Base-by-base conservation (phyloP, 1,140 invertebrate species). In the Drosophila arawakana region DNA sequence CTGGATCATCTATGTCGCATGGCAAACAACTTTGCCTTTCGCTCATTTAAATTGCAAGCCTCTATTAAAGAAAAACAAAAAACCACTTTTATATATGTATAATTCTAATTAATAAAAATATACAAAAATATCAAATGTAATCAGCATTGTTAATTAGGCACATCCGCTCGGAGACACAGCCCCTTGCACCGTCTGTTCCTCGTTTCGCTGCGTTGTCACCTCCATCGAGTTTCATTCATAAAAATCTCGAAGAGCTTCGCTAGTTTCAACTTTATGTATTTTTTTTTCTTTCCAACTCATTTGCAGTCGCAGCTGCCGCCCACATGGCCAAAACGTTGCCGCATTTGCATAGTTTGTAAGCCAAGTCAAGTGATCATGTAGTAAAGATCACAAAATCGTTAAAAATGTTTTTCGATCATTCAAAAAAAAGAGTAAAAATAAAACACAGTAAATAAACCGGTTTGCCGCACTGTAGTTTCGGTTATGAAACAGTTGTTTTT, bases 61-160 rank as follows among this genome's bases (percentile, higher is more conserved):
- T 58, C 44, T 63, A 52, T 59, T 65, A 59, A n/a, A 49, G 69
- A 66, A 61, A 30, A 3, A 2, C 25, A 30, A 72, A 66, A 61
- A 30, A 3, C 25, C 25, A 30, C 2, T 4, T 30, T 30, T 30
- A 5, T 30, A 30, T 30, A 30, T 30, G 25, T 30, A 70, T 76
- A 83, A 76, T 86, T 86, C 80, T 86, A 88, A 86, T 83, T 86
- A 86, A 86, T 85, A 85, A 86, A 67, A 58, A 73, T 67, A 52
- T 67, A 57, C 62, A 43, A 41, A 57, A 74, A 76, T 74, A 86
- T 77, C 76, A 88, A 86, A 82, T 80, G 83, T 86, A 80, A 88
- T 86, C 76, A 86, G 73, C 83, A 82, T 80, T 88, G 76, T 86
- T 86, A 86, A 86, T 86, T 86, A 86, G 83, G 83, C 83, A 86